phyloP scores from a whole-genome alignment of 2,888 invertebrate genomes.

The Falcaria lacertinaria region DNA sequence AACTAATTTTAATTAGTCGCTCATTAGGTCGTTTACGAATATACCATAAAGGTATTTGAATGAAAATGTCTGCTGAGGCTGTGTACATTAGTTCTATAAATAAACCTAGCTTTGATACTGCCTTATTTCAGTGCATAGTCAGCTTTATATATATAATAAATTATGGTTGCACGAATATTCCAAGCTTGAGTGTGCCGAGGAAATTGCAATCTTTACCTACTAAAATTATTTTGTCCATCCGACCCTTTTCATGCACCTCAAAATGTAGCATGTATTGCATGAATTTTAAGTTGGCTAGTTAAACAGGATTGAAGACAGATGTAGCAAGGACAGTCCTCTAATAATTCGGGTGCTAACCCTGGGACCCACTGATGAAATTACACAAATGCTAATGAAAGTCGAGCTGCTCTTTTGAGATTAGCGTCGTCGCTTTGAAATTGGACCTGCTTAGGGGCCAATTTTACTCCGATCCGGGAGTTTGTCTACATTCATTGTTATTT shows the following conservation, averaged over 20 bases:
- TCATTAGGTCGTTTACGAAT: constrained; percentile 12
- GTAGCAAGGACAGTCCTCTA: constrained; percentile 32
- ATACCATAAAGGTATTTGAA: too few species aligned
- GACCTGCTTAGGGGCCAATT: constrained; percentile 53
- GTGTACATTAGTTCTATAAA: too few species aligned
- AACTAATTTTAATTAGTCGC: constrained; percentile 28
- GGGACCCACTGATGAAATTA: constrained; percentile 62
- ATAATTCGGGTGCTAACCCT: constrained; percentile 19
- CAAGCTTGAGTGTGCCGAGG: background rate
- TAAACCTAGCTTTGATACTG: too few species aligned
- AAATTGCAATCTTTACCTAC: background rate
- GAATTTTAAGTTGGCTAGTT: constrained; percentile 38
- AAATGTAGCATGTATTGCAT: constrained; percentile 13
- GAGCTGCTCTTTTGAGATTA: constrained; percentile 56
- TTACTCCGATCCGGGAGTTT: constrained; percentile 32
- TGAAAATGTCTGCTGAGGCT: too few species aligned
- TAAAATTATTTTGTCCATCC: background rate
- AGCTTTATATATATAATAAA: too few species aligned
- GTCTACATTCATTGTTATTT: constrained; percentile 4
- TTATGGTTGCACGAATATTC: too few species aligned
- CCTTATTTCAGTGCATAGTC: too few species aligned
- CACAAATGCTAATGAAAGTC: constrained; percentile 71
- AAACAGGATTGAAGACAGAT: constrained; percentile 47
- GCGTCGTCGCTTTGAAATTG: constrained; percentile 56
- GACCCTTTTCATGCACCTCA: background rate